Evolutionary conservation across 2,113 vertebrate genomes (phyloP), one percentile per base, ranked within the genome.

Genomic region (Proterorhinus semilunaris): DNA sequence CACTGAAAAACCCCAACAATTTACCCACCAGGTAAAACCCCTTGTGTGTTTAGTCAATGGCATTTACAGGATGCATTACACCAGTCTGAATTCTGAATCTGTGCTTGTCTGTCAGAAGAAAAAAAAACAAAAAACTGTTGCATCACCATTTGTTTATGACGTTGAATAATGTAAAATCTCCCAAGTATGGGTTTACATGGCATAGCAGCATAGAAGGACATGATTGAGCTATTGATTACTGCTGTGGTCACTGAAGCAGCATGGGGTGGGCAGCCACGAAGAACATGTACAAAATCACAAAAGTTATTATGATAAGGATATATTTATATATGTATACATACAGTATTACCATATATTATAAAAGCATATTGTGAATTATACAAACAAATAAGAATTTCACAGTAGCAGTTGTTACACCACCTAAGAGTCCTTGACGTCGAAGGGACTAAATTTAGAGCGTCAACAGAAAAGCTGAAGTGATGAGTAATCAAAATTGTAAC

Each of bases 371-470:
- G 83, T 88, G 84, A 91, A 89, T 88, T 76, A 85, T 92, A 89
- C 84, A 87, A 90, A 86, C 83, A 88, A 86, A 86, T 72, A 69
- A 80, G 73, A 76, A 81, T 82, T 91, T 93, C 92, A 93, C 92
- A 91, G 91, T 90, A 90, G 90, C 83, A 83, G 83, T 92, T 89
- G 79, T 90, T 85, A 87, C 83, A 89, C 90, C 87, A 91, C 86
- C 69, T 88, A 74, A 78, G 84, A 81, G 88, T 68, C 80, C 71
- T 76, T 80, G 76, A 87, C 77, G 86, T 83, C 77, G 75, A 74
- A 83, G 80, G 80, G 78, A 86, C 74, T 78, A 80, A 72, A 47
- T 84, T 62, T 63, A 85, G 58, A 54, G 79, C 72, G 76, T 66
- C 46, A 52, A 68, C 68, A 64, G 45, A 55, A 46, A 6, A 76